Percentiles rank a stretch among this genome's conserved stretches.
Conservation (phyloP, 1,140 invertebrate genomes). For the Glossosoma conforme region DNA sequence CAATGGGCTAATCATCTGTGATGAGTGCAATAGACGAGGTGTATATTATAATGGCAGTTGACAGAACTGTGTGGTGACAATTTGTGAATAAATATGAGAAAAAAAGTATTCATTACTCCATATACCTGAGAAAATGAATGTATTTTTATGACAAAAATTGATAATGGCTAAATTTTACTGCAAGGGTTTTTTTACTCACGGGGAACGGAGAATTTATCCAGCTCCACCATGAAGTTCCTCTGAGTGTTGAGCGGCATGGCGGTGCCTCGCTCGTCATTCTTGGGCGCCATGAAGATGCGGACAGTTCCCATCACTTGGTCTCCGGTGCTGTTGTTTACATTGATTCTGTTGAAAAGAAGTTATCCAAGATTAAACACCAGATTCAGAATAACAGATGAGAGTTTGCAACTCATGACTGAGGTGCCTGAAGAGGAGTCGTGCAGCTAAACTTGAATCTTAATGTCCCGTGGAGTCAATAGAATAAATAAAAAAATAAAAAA, state of each 20-base stretch:
- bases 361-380: no score
- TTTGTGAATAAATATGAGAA: constrained; percentile 6
- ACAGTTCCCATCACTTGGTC: constrained; percentile 59
- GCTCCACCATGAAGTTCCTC: constrained; percentile 65
- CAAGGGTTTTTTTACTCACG: constrained; percentile 41
- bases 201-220: constrained; percentile 65
- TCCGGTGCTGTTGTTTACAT: constrained; percentile 56
- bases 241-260: constrained; percentile 62
- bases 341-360: constrained; percentile 48
- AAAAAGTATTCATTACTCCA: neutral
- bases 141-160: neutral
- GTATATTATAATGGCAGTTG: no score
- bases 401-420: no score
- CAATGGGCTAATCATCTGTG: no score
- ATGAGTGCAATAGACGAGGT: no score
- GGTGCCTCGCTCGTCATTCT: constrained; percentile 61
- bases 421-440: no score
- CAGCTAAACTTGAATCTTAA: no score
- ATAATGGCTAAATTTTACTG: neutral
- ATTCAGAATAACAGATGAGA: no score
- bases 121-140: neutral
- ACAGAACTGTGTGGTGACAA: no score
- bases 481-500: no score
- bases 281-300: constrained; percentile 72
- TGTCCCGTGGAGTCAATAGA: neutral